phyloP scores from a whole-genome alignment of 2,797 vertebrate species.

The Pseudomugil tenellus region DNA sequence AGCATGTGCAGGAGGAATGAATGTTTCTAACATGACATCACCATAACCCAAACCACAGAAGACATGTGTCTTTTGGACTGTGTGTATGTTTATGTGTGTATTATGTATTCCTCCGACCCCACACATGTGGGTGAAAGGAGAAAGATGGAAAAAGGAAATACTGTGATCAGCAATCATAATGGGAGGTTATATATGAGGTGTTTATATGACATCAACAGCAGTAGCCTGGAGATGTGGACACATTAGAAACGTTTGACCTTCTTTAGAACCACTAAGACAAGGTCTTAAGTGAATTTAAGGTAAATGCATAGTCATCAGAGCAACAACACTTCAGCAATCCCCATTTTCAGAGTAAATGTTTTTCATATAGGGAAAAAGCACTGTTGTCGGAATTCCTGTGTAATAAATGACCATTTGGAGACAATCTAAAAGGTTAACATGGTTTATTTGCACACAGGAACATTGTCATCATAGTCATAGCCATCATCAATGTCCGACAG shows the following conservation, averaged over 20 bases:
- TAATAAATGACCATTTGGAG: too few relatives aligned
- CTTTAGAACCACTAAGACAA: slow-evolving; percentile 10
- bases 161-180: slow-evolving; percentile 16
- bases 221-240: slow-evolving; percentile 14
- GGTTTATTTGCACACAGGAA: too few relatives aligned
- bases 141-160: slow-evolving; percentile 6
- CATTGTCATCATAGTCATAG: too few relatives aligned
- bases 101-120: neutral
- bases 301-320: neutral
- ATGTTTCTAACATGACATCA: slow-evolving; percentile 58
- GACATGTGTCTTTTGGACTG: neutral
- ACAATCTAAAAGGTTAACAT: too few relatives aligned
- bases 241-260: slow-evolving; percentile 21
- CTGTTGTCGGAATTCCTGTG: too few relatives aligned
- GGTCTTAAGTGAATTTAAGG: neutral
- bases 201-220: slow-evolving; percentile 45
- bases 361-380: too few relatives aligned
- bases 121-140: neutral
- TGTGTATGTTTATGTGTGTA: slow-evolving; percentile 3
- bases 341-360: too few relatives aligned
- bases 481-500: too few relatives aligned
- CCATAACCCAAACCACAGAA: slow-evolving; percentile 29
- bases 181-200: slow-evolving; percentile 15
- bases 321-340: neutral
- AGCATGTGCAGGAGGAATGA: neutral